Evolutionary conservation across 2,888 invertebrate species (phyloP).

Genomic region (Hydroisotoma schaefferi): DNA sequence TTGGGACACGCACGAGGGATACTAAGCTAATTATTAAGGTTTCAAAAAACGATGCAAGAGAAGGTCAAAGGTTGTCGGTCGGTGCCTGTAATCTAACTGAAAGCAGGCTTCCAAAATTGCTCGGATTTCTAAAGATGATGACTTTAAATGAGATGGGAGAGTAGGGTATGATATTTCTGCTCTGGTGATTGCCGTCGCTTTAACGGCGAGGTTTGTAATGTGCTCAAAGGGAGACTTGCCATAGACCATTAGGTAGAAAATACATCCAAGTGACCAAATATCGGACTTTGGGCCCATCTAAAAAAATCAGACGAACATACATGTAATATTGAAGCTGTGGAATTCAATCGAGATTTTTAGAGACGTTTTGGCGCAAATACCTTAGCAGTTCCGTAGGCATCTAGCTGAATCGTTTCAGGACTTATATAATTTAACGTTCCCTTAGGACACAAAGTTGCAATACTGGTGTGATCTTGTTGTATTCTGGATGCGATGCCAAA

Average conservation of each 20-base stretch:
- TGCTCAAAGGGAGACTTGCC: constrained; percentile 87
- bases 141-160: constrained; percentile 52
- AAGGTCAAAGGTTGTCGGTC: constrained; percentile 72
- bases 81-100: constrained; percentile 65
- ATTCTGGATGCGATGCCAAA: constrained; percentile 92
- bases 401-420: constrained; percentile 72
- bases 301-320: too few relatives aligned
- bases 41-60: constrained; percentile 57
- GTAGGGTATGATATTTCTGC: constrained; percentile 70
- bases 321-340: too few relatives aligned
- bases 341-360: background rate
- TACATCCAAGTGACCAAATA: constrained; percentile 97
- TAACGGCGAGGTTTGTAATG: constrained; percentile 66
- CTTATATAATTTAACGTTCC: constrained; percentile 96
- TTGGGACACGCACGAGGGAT: too few relatives aligned
- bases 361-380: constrained; percentile 42
- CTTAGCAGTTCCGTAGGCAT: constrained; percentile 47
- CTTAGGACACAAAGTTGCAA: constrained; percentile 73
- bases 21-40: too few relatives aligned
- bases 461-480: constrained; percentile 81
- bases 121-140: constrained; percentile 63
- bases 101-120: constrained; percentile 69
- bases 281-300: constrained; percentile 88
- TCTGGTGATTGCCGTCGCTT: constrained; percentile 72
- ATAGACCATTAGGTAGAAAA: constrained; percentile 87